A percentile compares a stretch with the other conserved stretches of the same genome.
Conservation (phyloP, 2,113 vertebrate species). For the Scytalopus superciliaris region DNA sequence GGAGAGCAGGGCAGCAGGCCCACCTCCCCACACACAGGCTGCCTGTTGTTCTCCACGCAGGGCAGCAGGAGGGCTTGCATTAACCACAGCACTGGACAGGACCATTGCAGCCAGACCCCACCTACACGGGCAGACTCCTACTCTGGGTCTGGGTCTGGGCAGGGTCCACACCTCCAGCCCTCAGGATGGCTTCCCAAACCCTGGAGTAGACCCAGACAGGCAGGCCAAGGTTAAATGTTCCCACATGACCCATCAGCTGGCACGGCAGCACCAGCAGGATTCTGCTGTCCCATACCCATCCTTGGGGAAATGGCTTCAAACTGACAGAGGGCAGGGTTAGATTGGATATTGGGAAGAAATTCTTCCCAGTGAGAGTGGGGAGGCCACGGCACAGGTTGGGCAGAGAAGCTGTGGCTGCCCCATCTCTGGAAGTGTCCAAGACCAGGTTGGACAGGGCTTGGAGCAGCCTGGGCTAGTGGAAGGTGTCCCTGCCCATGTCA, state of each 20-base stretch:
- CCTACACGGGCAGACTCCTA: accelerated
- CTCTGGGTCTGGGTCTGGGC: not conserved
- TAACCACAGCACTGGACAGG: not conserved
- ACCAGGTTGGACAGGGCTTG: accelerated
- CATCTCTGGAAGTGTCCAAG: not conserved
- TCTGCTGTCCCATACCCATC: not conserved
- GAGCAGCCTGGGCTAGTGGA: no score
- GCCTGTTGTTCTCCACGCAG: not conserved
- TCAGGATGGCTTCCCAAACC: not conserved
- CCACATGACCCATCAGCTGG: accelerated
- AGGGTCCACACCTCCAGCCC: not conserved
- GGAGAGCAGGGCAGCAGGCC: not conserved
- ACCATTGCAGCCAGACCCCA: not conserved
- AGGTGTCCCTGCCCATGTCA: not conserved
- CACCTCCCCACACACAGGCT: not conserved
- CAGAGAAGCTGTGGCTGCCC: not conserved
- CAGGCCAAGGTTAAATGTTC: not conserved
- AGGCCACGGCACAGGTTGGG: not conserved
- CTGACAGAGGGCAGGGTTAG: not conserved
- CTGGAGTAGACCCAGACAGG: not conserved
- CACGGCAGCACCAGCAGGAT: not conserved
- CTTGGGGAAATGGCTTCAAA: not conserved
- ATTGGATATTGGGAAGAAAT: not conserved
- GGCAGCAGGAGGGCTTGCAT: not conserved
- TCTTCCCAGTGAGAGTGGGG: not conserved